Percentiles rank a stretch among this genome's conserved stretches.
Evolutionary conservation across 2,888 invertebrate genomes (phyloP).

Genomic region (Rhagium mordax): DNA sequence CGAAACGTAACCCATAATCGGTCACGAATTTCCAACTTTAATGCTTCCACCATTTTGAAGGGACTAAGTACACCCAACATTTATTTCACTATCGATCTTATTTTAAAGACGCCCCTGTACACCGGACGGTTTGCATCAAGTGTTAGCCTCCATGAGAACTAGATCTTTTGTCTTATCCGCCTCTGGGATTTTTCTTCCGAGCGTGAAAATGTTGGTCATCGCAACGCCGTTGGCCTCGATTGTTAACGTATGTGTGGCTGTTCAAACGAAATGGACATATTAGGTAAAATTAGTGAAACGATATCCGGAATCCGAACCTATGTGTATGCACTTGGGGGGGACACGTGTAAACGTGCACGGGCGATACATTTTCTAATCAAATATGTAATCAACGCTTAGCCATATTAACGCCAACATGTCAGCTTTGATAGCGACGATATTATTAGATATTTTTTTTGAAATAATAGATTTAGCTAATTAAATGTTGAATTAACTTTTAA

Average conservation of each 20-base stretch:
- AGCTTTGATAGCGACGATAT: too few species aligned
- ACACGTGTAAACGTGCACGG: background rate
- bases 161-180: background rate
- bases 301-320: slow-evolving; percentile 24
- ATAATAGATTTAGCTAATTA: too few species aligned
- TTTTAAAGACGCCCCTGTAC: background rate
- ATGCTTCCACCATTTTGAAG: slow-evolving; percentile 6
- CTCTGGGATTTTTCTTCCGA: slow-evolving; percentile 2
- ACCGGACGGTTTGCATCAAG: background rate
- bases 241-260: slow-evolving; percentile 26
- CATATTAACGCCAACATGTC: too few species aligned
- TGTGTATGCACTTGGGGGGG: background rate
- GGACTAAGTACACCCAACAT: too few species aligned
- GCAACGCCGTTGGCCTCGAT: slow-evolving; percentile 32
- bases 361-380: background rate
- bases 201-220: slow-evolving; percentile 18
- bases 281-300: slow-evolving; percentile 31
- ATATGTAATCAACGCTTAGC: too few species aligned
- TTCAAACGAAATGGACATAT: slow-evolving; percentile 32
- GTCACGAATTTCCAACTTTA: slow-evolving; percentile 32
- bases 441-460: too few species aligned
- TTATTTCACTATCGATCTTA: too few species aligned
- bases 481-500: too few species aligned
- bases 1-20: slow-evolving; percentile 29
- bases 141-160: background rate